Evolutionary conservation across 2,113 vertebrate genomes (phyloP), one percentile per base, ranked within the genome.

Genomic region (Pachycephala philippinensis): DNA sequence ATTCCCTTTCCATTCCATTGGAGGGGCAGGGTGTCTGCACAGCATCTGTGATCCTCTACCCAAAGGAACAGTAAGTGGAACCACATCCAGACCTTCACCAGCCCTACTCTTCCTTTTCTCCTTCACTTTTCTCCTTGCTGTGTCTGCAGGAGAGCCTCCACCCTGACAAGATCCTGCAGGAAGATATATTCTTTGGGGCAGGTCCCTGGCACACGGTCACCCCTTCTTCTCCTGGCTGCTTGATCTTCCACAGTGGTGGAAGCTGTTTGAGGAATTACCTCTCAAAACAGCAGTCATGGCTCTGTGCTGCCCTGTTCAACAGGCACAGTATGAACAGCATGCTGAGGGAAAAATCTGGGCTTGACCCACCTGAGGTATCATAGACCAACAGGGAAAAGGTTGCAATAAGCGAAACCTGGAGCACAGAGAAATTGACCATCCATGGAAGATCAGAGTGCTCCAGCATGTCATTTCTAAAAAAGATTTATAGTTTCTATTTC

Each of bases 121-220:
- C 27, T 76, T 71, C 61, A 45, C 15, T 83, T 79, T 75, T 54
- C 49, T 45, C 31, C 19, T 74, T 86, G 0, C 33, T 70, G 24
- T 11, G 23, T 35, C 45, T 47, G 57, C 23, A 66, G 44, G 37
- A 82, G 27, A 54, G 5, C 15, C 18, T 78, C 39, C 13, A 50
- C 4, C 6, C 3, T 2, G 13, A 28, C 37, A 35, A 3, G 1
- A 12, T 69, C 6, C 63, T 6, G 1, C 18, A 19, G 59, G 31
- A 81, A 90, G 22, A 21, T 33, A 11, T 1, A 63, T 33, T 9
- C 8, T 40, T 35, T 40, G 40, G 11, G 20, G 15, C 12, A 86
- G 13, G 21, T 44, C 15, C 15, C 22, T 47, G 35, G 20, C 10
- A 57, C 47, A 23, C 2, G 1, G 23, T 15, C 2, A 1, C 68